These are phyloP conservation scores for Callitettix versicolor DNA, from an alignment of 1,140 invertebrate genomes.

Conservation along the genomic window DNA sequence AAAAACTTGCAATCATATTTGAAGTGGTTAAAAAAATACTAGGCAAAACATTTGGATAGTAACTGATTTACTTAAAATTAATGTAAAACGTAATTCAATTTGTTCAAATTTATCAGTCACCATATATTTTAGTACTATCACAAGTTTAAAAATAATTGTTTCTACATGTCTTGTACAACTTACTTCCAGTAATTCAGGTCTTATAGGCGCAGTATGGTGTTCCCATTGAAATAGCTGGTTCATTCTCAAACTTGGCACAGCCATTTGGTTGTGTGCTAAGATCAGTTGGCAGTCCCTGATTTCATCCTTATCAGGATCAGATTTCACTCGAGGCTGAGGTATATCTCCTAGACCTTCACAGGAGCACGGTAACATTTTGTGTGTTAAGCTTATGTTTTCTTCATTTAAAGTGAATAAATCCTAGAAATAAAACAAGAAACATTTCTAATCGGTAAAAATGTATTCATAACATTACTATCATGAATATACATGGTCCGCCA, in stretches of 20 bases:
- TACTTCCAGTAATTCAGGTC: slow-evolving; percentile 2
- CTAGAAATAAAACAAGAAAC: slow-evolving; percentile 14
- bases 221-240: slow-evolving; percentile 28
- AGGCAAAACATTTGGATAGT: too few relatives aligned
- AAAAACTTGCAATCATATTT: too few relatives aligned
- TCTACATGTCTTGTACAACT: too few relatives aligned
- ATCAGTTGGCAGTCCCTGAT: slow-evolving; percentile 4
- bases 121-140: too few relatives aligned
- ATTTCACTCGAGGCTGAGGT: slow-evolving; percentile 1
- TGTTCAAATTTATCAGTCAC: too few relatives aligned
- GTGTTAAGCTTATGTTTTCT: slow-evolving; percentile 19
- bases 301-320: not conserved
- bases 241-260: slow-evolving; percentile 16
- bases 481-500: not conserved
- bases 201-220: slow-evolving; percentile 20
- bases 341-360: slow-evolving; percentile 24
- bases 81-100: too few relatives aligned
- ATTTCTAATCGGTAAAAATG: not conserved
- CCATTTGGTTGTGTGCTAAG: not conserved
- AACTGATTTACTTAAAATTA: too few relatives aligned
- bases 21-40: too few relatives aligned
- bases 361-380: slow-evolving; percentile 22
- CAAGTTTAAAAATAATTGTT: too few relatives aligned
- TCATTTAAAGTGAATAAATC: slow-evolving; percentile 25
- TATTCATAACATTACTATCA: not conserved